Conservation (phyloP, 2,113 vertebrate species). For the Bettongia penicillata region DNA sequence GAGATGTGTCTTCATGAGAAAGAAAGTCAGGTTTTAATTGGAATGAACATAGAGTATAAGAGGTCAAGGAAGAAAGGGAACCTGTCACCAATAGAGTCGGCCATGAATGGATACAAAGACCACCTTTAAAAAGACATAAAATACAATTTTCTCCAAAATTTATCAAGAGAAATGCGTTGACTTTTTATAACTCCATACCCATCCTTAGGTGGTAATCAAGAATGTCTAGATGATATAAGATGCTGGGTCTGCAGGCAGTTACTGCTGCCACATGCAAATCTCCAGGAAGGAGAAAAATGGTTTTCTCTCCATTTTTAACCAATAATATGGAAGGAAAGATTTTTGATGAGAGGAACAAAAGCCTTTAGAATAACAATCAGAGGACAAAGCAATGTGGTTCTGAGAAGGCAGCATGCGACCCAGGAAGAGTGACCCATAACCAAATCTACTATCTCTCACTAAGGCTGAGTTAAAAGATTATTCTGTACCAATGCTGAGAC, state of each 20-base stretch:
- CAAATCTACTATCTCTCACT: constrained; percentile 24
- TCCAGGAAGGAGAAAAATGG: constrained; percentile 28
- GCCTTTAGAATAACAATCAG: constrained; percentile 11
- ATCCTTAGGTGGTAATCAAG: constrained; percentile 25
- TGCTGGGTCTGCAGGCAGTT: not conserved
- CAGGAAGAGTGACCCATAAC: constrained; percentile 14
- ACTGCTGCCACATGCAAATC: constrained; percentile 28
- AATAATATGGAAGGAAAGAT: constrained; percentile 33
- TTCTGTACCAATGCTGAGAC: constrained; percentile 23
- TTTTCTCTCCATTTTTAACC: not conserved
- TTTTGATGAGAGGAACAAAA: constrained; percentile 42
- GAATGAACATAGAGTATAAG: not conserved
- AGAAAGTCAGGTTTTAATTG: not conserved
- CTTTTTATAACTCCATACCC: constrained; percentile 20
- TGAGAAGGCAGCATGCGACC: not conserved
- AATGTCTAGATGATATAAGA: constrained; percentile 23
- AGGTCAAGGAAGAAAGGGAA: not conserved
- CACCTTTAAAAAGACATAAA: constrained; percentile 15
- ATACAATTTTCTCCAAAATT: constrained; percentile 22
- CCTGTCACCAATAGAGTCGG: not conserved
- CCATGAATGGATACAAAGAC: not conserved
- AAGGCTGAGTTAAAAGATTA: constrained; percentile 24
- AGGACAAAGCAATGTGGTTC: constrained; percentile 29
- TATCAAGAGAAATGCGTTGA: constrained; percentile 10
- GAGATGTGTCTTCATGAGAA: not conserved